A percentile compares a stretch with the other conserved stretches of the same genome.
Conservation (phyloP, 2,888 invertebrate genomes). For the Noctuana brunneofusca region DNA sequence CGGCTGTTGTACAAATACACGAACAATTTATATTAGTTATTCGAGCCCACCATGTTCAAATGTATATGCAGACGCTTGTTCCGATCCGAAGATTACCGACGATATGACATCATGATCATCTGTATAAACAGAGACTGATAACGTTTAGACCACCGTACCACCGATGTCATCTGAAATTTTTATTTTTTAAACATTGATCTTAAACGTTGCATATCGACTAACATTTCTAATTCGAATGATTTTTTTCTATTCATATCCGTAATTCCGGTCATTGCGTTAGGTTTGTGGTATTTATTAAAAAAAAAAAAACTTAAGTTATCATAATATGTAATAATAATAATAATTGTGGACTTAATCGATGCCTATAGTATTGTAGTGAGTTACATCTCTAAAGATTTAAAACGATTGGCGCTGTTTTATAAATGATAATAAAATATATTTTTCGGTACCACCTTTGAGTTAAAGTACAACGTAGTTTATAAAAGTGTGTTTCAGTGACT, state of each 20-base stretch:
- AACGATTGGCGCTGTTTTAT: slow-evolving; percentile 72
- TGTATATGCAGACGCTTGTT: slow-evolving; percentile 38
- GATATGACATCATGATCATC: slow-evolving; percentile 51
- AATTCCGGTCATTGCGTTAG: slow-evolving; percentile 69
- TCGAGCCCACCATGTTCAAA: slow-evolving; percentile 57
- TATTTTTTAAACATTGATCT: slow-evolving; percentile 67
- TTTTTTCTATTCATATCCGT: slow-evolving; percentile 77
- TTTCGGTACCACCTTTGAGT: slow-evolving; percentile 81
- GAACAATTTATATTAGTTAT: slow-evolving; percentile 65
- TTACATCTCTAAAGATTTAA: slow-evolving; percentile 70
- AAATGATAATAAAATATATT: slow-evolving; percentile 69
- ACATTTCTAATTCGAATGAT: slow-evolving; percentile 79
- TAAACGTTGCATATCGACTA: slow-evolving; percentile 81
- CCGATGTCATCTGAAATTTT: slow-evolving; percentile 75
- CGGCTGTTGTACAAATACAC: slow-evolving; percentile 59
- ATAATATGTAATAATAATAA: slow-evolving; percentile 48
- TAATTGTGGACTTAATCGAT: slow-evolving; percentile 61
- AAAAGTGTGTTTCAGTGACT: slow-evolving; percentile 73
- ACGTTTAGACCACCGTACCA: slow-evolving; percentile 64
- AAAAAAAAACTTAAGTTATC: slow-evolving; percentile 65
- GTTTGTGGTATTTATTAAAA: slow-evolving; percentile 62
- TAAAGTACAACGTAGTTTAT: slow-evolving; percentile 81
- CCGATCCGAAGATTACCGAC: slow-evolving; percentile 45
- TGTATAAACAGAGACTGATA: slow-evolving; percentile 67
- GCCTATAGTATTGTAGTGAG: slow-evolving; percentile 72